phyloP scores from a whole-genome alignment of 1,140 invertebrate genomes.

The Chrysoperla carnea region DNA sequence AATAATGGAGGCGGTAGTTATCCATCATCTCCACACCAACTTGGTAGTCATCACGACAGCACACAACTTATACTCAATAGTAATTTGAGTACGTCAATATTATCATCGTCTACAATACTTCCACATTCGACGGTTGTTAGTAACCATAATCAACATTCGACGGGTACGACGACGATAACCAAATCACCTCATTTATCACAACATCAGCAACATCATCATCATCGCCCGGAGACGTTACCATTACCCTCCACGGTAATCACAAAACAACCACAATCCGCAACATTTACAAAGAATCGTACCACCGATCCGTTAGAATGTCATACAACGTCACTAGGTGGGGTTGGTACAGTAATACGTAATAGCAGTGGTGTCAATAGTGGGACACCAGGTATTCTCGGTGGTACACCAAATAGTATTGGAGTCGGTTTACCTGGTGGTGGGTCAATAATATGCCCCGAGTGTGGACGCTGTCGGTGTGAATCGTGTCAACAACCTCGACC shows the following conservation, averaged over 20 bases:
- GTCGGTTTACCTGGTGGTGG: constrained; percentile 7
- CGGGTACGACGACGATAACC: background rate
- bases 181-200: background rate
- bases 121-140: constrained; percentile 2
- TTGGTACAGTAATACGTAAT: constrained; percentile 1
- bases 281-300: constrained; percentile 31
- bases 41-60: constrained; percentile 6
- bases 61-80: constrained; percentile 10
- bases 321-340: constrained; percentile 5
- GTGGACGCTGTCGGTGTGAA: constrained; percentile 71
- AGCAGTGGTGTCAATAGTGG: background rate
- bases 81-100: constrained; percentile 8
- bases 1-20: constrained; percentile 13
- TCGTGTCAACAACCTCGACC: constrained; percentile 68
- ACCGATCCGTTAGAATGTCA: constrained; percentile 16
- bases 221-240: background rate
- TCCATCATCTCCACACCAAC: constrained; percentile 17
- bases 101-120: constrained; percentile 17
- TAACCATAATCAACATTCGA: constrained; percentile 1
- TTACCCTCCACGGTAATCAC: constrained; percentile 19
- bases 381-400: background rate
- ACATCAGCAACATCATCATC: constrained; percentile 6
- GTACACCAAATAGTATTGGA: background rate
- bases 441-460: constrained; percentile 69
- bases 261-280: constrained; percentile 32